These are phyloP conservation scores for Passerina amoena DNA, from an alignment of 2,113 vertebrate species.

Conservation along the genomic window DNA sequence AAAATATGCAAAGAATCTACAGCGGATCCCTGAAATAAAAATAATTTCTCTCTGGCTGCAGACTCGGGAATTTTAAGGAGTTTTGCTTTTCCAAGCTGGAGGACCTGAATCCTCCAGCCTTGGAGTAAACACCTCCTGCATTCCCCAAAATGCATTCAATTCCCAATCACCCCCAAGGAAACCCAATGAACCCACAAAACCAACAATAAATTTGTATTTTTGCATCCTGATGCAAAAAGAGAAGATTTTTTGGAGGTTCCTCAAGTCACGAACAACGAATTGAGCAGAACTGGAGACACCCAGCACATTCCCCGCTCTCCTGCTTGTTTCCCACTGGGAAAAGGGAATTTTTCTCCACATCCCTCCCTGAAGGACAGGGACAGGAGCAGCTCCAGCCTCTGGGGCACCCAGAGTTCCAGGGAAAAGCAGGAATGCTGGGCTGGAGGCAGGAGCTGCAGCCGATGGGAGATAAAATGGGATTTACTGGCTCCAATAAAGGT, in stretches of 20 bases:
- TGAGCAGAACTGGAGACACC: neutral
- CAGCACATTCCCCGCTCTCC: neutral
- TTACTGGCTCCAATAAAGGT: conserved; percentile 53
- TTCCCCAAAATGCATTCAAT: neutral
- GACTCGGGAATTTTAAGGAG: neutral
- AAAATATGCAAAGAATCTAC: fast-evolving
- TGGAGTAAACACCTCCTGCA: neutral
- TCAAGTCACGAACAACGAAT: neutral
- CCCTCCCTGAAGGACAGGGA: neutral
- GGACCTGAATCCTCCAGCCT: neutral
- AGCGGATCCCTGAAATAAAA: neutral
- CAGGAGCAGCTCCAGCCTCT: neutral
- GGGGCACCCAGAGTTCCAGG: neutral
- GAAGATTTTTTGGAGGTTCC: neutral
- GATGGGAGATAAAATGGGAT: neutral
- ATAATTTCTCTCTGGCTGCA: neutral
- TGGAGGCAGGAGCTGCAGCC: neutral
- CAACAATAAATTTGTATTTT: neutral
- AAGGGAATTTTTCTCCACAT: neutral
- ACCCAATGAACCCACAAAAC: neutral
- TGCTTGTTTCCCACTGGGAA: neutral
- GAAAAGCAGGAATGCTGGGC: neutral
- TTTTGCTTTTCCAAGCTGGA: neutral
- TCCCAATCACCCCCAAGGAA: neutral
- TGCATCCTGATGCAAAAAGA: neutral